Conservation (phyloP, 2,113 vertebrate genomes). For the Plecotus auritus region DNA sequence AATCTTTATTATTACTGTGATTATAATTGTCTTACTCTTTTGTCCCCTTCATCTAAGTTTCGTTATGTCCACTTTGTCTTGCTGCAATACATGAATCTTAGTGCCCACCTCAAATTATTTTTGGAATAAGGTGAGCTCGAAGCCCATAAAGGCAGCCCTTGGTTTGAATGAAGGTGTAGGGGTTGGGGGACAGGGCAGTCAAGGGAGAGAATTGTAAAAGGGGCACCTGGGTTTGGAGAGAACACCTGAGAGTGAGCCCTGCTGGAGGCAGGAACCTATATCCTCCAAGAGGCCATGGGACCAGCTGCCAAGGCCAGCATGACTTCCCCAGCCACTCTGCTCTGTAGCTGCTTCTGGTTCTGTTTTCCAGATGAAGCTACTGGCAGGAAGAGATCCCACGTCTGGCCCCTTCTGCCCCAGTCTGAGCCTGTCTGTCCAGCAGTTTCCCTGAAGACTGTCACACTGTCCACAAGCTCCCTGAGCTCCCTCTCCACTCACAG, state of each 20-base stretch:
- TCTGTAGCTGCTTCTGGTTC: not conserved
- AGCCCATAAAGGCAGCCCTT: not conserved
- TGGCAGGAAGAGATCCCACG: not conserved
- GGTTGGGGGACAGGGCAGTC: too few relatives aligned
- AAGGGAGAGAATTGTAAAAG: not conserved
- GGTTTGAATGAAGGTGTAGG: not conserved
- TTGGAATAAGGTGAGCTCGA: not conserved
- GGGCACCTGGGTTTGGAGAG: not conserved
- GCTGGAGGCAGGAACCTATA: not conserved
- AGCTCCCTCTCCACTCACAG: not conserved
- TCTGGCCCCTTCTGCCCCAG: not conserved
- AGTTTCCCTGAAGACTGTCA: not conserved
- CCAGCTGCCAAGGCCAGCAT: not conserved
- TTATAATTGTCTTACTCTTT: not conserved
- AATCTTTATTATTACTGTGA: not conserved
- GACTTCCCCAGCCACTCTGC: not conserved
- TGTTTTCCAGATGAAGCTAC: not conserved
- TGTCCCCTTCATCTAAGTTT: not conserved
- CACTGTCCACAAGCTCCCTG: not conserved
- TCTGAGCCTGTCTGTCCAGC: not conserved
- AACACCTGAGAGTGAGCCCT: not conserved
- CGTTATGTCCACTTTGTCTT: not conserved
- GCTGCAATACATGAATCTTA: not conserved
- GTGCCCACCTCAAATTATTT: not conserved
- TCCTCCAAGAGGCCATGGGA: not conserved